phyloP scores from a whole-genome alignment of 2,113 vertebrate genomes.

The Microcebus lehilahytsara region DNA sequence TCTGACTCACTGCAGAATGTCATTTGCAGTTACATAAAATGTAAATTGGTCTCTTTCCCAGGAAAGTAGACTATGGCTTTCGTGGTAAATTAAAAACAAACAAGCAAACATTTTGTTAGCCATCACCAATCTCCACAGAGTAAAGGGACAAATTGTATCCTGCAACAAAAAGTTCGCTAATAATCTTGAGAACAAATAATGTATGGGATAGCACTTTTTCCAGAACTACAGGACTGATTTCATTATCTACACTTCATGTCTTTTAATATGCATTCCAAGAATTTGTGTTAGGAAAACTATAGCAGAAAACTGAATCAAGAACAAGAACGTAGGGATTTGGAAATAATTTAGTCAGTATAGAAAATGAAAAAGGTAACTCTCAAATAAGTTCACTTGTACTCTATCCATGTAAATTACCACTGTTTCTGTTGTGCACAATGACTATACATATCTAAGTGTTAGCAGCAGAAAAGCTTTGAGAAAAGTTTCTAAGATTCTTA shows the following conservation, averaged over 20 bases:
- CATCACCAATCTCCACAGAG: background rate
- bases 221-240: background rate
- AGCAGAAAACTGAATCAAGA: background rate
- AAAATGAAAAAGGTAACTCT: background rate
- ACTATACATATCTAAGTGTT: background rate
- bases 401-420: background rate
- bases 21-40: background rate
- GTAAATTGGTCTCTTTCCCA: background rate
- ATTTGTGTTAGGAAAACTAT: background rate
- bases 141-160: background rate
- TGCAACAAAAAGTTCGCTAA: background rate
- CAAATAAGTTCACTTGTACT: background rate
- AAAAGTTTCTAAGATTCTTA: background rate
- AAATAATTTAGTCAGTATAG: background rate
- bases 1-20: background rate
- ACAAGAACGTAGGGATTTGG: background rate
- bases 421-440: background rate
- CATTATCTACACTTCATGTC: background rate
- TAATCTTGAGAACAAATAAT: background rate
- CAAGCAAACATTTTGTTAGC: background rate
- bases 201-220: background rate
- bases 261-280: background rate
- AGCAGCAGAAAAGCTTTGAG: background rate
- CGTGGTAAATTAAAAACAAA: background rate
- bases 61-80: background rate